Evolutionary conservation across 2,113 vertebrate species (phyloP), one percentile per base, ranked within the genome.

Genomic region (Pogonocichla stellata): DNA sequence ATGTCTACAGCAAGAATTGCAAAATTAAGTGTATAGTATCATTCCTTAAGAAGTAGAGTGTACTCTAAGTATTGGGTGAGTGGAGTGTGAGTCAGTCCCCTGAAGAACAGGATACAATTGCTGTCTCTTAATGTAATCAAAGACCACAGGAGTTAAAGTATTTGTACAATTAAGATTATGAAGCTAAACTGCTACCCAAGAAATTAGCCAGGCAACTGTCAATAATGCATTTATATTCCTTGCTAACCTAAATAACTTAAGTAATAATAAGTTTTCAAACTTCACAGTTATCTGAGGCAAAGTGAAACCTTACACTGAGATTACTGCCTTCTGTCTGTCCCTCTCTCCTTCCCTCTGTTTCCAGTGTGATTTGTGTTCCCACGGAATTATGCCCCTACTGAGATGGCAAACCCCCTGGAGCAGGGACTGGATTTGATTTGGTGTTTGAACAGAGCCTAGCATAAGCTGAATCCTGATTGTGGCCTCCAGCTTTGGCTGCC

Each of bases 401-500:
- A 85, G 73, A 69, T 31, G 48, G 36, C 42, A 62, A 79, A 20
- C 14, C 47, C 69, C 74, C 56, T 60, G 56, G 72, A 93, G 64
- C 71, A 80, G 64, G 62, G 28, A 33, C 67, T 86, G 72, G 48
- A 15, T 83, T 92, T 81, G 58, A 73, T 92, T 69, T 73, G 83
- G 47, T 92, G 40, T 93, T 90, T 86, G 75, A 88, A 74, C 71
- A 80, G 81, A 83, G 67, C 72, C 47, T 51, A 67, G 3, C 14
- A 12, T 58, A 88, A 87, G 53, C 80, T 80, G 71, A 78, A 67
- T 80, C 28, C 64, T 90, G 90, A 83, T 70, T 90, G 82, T 88
- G 88, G 80, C 85, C 90, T 93, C 74, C 74, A 86, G 92, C 85
- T 87, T 88, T 78, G 82, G 61, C 88, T 95, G 88, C 72, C 2